phyloP scores from a whole-genome alignment of 2,797 vertebrate genomes.

The Rhynchonycteris naso region DNA sequence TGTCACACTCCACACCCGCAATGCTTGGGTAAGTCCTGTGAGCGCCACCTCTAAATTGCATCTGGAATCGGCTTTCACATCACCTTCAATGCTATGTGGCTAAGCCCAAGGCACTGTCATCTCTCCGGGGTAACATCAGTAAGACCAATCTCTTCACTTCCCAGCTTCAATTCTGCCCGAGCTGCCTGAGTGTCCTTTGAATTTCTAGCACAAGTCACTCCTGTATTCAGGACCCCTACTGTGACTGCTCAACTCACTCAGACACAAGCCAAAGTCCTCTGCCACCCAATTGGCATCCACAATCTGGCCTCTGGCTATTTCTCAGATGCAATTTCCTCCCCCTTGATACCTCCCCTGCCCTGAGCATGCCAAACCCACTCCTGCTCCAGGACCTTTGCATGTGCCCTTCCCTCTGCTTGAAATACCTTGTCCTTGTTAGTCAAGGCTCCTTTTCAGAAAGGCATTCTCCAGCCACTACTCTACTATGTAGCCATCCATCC shows the following conservation, averaged over 20 bases:
- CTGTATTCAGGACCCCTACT: background rate
- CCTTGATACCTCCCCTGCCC: background rate
- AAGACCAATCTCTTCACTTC: background rate
- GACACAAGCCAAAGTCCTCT: background rate
- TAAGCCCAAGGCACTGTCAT: background rate
- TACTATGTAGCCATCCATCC: no score
- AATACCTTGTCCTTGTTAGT: background rate
- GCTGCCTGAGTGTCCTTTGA: background rate
- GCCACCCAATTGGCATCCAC: background rate
- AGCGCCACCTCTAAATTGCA: background rate
- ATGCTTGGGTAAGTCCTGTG: background rate
- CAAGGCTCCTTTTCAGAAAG: background rate
- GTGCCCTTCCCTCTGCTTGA: background rate
- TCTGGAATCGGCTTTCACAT: background rate
- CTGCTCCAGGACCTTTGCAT: background rate
- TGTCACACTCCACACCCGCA: background rate
- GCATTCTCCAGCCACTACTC: background rate
- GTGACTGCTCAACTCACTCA: background rate
- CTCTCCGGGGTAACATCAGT: background rate
- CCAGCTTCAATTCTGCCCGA: background rate
- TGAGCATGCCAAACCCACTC: background rate
- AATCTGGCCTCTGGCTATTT: background rate
- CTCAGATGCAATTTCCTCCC: background rate
- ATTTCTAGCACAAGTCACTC: background rate
- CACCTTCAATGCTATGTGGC: background rate